Conservation (phyloP, 2,797 vertebrate genomes). For the Sphenopsis melanotis region DNA sequence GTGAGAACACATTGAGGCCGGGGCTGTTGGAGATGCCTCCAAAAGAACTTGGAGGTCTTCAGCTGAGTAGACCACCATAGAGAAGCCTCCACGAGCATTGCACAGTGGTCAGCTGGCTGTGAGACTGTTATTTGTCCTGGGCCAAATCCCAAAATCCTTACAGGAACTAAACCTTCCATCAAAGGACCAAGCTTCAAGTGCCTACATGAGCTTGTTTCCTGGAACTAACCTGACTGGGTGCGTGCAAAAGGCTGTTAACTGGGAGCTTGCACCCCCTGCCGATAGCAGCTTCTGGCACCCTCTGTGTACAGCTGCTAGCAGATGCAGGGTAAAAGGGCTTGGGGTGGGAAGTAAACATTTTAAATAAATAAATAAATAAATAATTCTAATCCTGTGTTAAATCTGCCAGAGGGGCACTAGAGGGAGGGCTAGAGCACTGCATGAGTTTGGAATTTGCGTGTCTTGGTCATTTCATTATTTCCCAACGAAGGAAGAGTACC, state of each 20-base stretch:
- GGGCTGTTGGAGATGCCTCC: neutral
- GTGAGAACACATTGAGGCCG: neutral
- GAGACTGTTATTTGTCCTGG: neutral
- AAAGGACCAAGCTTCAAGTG: neutral
- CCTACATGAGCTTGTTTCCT: neutral
- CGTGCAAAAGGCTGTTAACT: neutral
- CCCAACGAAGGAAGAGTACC: rapidly evolving
- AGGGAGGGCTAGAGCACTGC: neutral
- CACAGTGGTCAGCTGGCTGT: neutral
- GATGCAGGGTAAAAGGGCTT: neutral
- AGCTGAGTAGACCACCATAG: neutral
- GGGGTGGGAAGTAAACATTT: neutral
- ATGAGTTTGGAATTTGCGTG: neutral
- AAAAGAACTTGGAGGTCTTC: neutral
- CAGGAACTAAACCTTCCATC: neutral
- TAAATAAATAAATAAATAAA: neutral
- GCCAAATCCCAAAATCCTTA: neutral
- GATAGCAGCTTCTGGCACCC: neutral
- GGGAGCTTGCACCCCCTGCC: neutral
- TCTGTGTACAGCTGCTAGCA: neutral
- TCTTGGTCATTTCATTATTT: neutral
- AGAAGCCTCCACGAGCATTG: neutral
- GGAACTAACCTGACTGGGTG: neutral
- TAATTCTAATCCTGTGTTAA: rapidly evolving
- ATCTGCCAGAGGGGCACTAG: neutral